Evolutionary conservation across 2,888 invertebrate genomes (phyloP).

Genomic region (Drosophila tanythrix): DNA sequence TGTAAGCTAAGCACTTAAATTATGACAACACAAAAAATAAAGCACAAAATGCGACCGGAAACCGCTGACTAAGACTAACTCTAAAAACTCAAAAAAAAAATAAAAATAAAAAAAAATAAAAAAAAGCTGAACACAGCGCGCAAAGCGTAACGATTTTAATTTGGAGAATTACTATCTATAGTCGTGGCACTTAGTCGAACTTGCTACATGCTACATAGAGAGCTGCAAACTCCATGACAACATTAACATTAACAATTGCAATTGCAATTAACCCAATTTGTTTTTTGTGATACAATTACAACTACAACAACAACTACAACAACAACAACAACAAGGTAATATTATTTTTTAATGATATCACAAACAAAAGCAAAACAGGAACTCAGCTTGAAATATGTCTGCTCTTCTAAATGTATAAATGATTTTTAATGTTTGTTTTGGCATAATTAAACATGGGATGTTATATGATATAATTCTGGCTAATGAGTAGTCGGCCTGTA

Average conservation of each 20-base stretch:
- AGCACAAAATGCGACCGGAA: conserved; percentile 68
- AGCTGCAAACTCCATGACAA: conserved; percentile 48
- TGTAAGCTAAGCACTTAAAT: conserved; percentile 57
- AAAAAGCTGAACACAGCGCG: conserved; percentile 34
- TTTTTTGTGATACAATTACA: conserved; percentile 9
- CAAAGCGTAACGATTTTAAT: conserved; percentile 72
- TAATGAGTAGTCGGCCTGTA: background rate
- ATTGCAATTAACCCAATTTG: conserved; percentile 68
- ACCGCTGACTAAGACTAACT: conserved; percentile 41
- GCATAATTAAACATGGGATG: background rate
- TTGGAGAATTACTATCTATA: conserved; percentile 52
- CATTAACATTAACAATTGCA: conserved; percentile 44
- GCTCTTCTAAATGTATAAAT: conserved; percentile 31
- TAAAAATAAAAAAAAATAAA: background rate
- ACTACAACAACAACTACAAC: conserved; percentile 3
- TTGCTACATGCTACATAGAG: conserved; percentile 31
- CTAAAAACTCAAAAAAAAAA: background rate
- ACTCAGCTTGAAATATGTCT: conserved; percentile 51
- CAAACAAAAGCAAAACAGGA: conserved; percentile 4
- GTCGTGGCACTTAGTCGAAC: conserved; percentile 30
- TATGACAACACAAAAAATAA: conserved; percentile 41
- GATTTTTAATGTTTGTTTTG: conserved; percentile 1
- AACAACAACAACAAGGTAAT: background rate
- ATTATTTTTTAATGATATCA: background rate
- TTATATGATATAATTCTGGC: background rate